Evolutionary conservation across 2,113 vertebrate species (phyloP).

Genomic region (Arenaria interpres): DNA sequence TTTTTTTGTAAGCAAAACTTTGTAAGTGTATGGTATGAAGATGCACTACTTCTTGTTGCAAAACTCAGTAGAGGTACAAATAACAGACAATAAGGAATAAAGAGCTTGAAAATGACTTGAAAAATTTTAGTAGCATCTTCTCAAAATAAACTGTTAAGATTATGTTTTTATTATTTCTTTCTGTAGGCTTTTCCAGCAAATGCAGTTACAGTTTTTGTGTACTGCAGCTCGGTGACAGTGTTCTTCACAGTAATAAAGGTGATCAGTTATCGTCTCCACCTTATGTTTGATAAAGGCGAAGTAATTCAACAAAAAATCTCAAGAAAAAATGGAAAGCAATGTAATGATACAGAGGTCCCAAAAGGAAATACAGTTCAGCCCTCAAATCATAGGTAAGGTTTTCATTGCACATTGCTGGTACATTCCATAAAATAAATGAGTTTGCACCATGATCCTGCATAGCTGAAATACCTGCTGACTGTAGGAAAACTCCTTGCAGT

Average conservation of each 20-base stretch:
- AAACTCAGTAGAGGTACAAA: background rate
- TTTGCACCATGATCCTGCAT: background rate
- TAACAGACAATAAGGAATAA: background rate
- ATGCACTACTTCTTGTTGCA: background rate
- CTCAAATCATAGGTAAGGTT: constrained; percentile 77
- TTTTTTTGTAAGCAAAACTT: background rate
- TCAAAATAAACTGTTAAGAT: background rate
- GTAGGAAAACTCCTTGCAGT: background rate
- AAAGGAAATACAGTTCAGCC: constrained; percentile 73
- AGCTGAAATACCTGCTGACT: background rate
- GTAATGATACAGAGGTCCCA: constrained; percentile 75
- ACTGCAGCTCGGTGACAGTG: constrained; percentile 88
- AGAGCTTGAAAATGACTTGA: background rate
- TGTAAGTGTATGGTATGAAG: background rate
- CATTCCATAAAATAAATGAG: background rate
- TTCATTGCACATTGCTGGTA: background rate
- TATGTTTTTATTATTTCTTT: constrained; percentile 15
- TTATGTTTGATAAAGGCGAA: constrained; percentile 93
- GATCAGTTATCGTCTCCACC: constrained; percentile 91
- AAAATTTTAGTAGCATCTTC: background rate
- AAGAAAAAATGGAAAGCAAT: constrained; percentile 75
- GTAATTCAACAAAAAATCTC: constrained; percentile 79
- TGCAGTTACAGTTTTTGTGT: constrained; percentile 85
- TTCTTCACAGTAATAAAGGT: constrained; percentile 92
- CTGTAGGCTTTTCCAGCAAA: constrained; percentile 89